Evolutionary conservation across 1,140 invertebrate genomes (phyloP).

Genomic region (Chironomus tepperi): DNA sequence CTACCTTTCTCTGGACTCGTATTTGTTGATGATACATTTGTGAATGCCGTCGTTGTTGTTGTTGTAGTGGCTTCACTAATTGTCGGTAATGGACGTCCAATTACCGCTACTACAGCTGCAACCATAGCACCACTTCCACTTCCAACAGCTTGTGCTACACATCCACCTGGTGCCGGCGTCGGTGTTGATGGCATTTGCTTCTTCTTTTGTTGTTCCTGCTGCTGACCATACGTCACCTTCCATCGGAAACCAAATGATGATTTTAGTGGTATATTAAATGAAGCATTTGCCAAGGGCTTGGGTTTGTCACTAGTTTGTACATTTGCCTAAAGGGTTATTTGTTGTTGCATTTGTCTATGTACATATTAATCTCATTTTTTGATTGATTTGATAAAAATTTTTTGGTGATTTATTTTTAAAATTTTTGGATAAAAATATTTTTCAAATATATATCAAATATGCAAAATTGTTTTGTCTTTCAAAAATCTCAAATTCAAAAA

Average conservation of each 20-base stretch:
- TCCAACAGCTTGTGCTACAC: conserved; percentile 46
- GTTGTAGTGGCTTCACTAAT: conserved; percentile 51
- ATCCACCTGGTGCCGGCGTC: conserved; percentile 41
- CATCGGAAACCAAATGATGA: conserved; percentile 27
- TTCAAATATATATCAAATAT: neutral
- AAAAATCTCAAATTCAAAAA: no score
- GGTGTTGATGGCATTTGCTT: conserved; percentile 33
- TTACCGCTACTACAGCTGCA: conserved; percentile 61
- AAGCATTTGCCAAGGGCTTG: conserved; percentile 27
- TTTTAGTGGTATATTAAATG: conserved; percentile 26
- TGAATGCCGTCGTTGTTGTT: conserved; percentile 49
- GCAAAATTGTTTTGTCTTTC: no score
- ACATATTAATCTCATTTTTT: conserved; percentile 16
- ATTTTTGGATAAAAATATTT: neutral
- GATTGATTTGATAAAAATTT: neutral
- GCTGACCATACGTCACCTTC: conserved; percentile 25
- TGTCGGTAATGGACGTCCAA: conserved; percentile 58
- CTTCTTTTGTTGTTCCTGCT: conserved; percentile 1
- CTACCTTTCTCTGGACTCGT: conserved; percentile 59
- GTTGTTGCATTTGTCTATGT: conserved; percentile 21
- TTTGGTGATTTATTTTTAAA: neutral
- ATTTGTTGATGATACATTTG: conserved; percentile 59
- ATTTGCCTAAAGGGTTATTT: conserved; percentile 24
- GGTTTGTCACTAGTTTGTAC: conserved; percentile 25
- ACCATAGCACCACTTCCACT: conserved; percentile 55